Evolutionary conservation across 1,140 invertebrate species (phyloP), one percentile per base, ranked within the genome.

Genomic region (Ostrea edulis): DNA sequence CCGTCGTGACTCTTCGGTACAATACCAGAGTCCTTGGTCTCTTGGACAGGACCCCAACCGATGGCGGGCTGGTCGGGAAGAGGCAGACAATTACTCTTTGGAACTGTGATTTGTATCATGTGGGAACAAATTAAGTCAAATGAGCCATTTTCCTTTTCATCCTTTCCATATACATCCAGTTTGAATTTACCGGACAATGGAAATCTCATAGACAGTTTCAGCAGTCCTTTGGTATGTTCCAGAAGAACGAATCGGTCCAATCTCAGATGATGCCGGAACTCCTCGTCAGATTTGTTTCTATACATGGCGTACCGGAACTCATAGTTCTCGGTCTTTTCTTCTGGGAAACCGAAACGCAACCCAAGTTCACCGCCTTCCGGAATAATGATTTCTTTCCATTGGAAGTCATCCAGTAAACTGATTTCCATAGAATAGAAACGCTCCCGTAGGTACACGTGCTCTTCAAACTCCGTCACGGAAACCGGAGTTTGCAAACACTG

Each of bases 81-180:
- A 7, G 93, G 93, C 65, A 93, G 65, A 86, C 92, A 93, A 86
- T 93, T 91, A 25, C 88, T 87, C 86, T 92, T 90, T 4, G 92
- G 89, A 35, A 87, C 71, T 17, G 90, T 89, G 77, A 93, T 94
- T 51, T 91, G 82, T 52, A 94, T 94, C 52, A 94, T 86, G 89
- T 94, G 94, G 11, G 94, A 92, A 89, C 93, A 94, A 20, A 89
- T 90, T 58, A 94, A 86, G 82, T 94, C 93, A 90, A 93, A 92
- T 35, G 91, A 90, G 71, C 93, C 92, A 12, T 90, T 90, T 62
- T 92, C 90, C 8, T 82, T 87, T 2, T 91, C 87, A 90, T 94
- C 94, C 65, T 92, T 85, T n/a, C 94, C 94, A 88, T 92, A 94
- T 29, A 94, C 90, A 88, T 94, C 93, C 89, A 94, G 89, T 84